Percentiles rank a stretch among this genome's conserved stretches.
phyloP scores from a whole-genome alignment of 2,888 invertebrate genomes.

The Vannuccia rotundouncinata region DNA sequence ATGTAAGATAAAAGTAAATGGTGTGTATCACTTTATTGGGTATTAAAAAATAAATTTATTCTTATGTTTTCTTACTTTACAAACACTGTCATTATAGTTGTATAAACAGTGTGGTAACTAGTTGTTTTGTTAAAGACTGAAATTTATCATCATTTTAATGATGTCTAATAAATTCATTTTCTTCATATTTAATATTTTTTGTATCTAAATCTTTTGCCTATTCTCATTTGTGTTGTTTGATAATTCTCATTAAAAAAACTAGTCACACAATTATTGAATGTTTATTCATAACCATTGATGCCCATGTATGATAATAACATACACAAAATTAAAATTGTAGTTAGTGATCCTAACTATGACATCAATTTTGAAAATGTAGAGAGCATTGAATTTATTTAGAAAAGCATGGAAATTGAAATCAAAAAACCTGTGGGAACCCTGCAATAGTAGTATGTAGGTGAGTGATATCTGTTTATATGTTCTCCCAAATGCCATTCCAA shows the following conservation, averaged over 20 bases:
- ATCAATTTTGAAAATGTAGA: no score
- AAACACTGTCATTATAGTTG: not conserved
- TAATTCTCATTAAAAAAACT: not conserved
- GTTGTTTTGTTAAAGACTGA: not conserved
- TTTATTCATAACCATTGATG: not conserved
- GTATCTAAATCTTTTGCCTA: not conserved
- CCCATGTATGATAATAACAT: not conserved
- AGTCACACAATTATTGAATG: not conserved
- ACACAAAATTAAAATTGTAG: not conserved
- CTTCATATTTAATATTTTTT: not conserved
- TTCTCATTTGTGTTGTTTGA: not conserved
- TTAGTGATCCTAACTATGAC: no score
- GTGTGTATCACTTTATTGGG: conserved; percentile 23
- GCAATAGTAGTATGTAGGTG: not conserved
- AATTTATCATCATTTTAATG: not conserved
- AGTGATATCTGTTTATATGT: no score
- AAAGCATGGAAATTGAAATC: not conserved
- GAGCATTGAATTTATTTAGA: not conserved
- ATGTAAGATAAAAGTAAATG: conserved; percentile 24
- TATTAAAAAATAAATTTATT: conserved; percentile 19
- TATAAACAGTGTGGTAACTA: not conserved
- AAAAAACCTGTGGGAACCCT: not conserved
- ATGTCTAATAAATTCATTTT: not conserved
- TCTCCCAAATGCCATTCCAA: no score
- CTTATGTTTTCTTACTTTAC: not conserved